phyloP scores from a whole-genome alignment of 1,140 invertebrate genomes.

The Alviniconcha marisindica region DNA sequence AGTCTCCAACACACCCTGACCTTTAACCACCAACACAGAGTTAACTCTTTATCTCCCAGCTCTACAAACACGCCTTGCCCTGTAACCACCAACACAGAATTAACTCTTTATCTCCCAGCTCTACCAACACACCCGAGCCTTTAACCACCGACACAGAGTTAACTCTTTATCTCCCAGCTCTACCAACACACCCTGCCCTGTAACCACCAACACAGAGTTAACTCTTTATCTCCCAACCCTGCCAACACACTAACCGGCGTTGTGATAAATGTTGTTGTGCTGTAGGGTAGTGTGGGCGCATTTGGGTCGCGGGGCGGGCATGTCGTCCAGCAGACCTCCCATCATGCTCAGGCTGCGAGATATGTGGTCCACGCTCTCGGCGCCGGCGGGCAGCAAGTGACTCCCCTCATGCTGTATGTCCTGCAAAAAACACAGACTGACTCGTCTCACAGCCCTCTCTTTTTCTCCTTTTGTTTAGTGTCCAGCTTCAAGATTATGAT shows the following conservation, averaged over 20 bases:
- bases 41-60: slow-evolving; percentile 60
- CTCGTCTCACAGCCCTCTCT: too few relatives aligned
- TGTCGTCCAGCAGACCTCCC: not conserved
- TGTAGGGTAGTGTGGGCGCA: slow-evolving; percentile 53
- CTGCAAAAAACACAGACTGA: too few relatives aligned
- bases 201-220: too few relatives aligned
- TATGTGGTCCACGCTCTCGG: not conserved
- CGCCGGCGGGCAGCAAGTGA: not conserved
- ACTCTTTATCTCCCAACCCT: too few relatives aligned
- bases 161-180: slow-evolving; percentile 63
- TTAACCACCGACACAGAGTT: too few relatives aligned
- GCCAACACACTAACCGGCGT: slow-evolving; percentile 54
- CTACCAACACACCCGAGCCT: slow-evolving; percentile 61
- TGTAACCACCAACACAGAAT: slow-evolving; percentile 4
- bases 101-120: slow-evolving; percentile 60
- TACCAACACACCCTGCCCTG: slow-evolving; percentile 63
- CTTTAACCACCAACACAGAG: too few relatives aligned
- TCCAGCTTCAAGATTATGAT: too few relatives aligned
- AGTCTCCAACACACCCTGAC: too few relatives aligned
- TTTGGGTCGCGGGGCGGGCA: not conserved
- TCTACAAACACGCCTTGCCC: slow-evolving; percentile 62
- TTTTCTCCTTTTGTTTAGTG: too few relatives aligned
- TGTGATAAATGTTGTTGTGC: slow-evolving; percentile 68
- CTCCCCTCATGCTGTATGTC: slow-evolving; percentile 28
- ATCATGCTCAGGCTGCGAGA: not conserved